Percentiles rank a stretch among this genome's conserved stretches.
These are phyloP conservation scores for Drosophila trichaetosa DNA, from an alignment of 2,888 invertebrate genomes.

Conservation along the genomic window DNA sequence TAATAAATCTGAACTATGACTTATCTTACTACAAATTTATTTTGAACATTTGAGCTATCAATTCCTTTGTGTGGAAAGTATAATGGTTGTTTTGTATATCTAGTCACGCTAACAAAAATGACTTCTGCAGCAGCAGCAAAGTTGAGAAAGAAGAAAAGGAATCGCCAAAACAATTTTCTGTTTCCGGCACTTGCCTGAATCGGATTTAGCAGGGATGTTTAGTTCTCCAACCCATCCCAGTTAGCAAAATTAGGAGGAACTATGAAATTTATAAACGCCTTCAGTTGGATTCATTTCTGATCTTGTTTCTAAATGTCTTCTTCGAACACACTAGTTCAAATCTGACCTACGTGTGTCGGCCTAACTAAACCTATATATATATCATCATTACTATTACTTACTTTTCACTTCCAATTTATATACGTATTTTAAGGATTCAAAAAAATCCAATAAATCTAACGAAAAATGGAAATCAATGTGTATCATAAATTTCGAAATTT, in stretches of 20 bases:
- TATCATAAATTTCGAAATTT: neutral
- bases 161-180: neutral
- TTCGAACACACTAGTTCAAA: no score
- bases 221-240: neutral
- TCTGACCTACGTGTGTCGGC: neutral
- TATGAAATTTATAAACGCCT: neutral
- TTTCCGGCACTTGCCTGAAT: neutral
- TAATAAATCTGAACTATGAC: neutral
- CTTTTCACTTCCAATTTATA: neutral
- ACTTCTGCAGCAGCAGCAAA: neutral
- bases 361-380: neutral
- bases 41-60: neutral
- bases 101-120: neutral
- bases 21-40: neutral
- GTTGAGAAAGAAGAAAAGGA: neutral
- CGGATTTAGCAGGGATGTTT: neutral
- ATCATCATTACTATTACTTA: neutral
- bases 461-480: neutral
- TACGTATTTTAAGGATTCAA: accelerated
- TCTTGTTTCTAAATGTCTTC: neutral
- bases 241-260: neutral
- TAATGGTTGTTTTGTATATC: neutral
- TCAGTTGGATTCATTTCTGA: neutral
- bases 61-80: neutral
- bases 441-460: neutral